Evolutionary conservation across 2,797 vertebrate species (phyloP).

Genomic region (Thripadectes ignobilis): DNA sequence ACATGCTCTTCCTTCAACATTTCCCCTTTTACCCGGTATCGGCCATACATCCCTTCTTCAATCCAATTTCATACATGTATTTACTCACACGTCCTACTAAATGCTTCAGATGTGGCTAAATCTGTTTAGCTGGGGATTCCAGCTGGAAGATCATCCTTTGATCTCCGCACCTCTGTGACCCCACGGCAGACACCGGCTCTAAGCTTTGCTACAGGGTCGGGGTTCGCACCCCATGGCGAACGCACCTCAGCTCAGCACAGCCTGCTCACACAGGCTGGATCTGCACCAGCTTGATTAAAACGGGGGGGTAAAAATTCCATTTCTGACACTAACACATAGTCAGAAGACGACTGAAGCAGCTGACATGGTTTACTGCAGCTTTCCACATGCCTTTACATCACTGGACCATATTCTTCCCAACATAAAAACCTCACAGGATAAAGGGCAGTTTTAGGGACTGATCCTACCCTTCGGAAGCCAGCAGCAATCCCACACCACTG

Average conservation of each 20-base stretch:
- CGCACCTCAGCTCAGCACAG: not conserved
- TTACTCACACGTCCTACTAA: not conserved
- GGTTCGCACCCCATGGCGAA: not conserved
- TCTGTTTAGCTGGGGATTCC: not conserved
- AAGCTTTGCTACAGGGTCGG: not conserved
- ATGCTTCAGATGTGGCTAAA: not conserved
- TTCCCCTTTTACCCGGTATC: not conserved
- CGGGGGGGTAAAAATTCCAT: not conserved
- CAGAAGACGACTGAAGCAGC: not conserved
- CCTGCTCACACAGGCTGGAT: not conserved
- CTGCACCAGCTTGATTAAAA: not conserved
- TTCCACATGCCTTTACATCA: fast-evolving
- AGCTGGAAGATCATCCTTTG: not conserved
- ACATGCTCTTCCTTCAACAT: not conserved
- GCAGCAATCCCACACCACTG: not conserved
- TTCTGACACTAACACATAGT: not conserved
- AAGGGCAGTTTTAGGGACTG: not conserved
- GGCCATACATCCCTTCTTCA: not conserved
- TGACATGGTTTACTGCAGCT: not conserved
- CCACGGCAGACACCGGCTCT: fast-evolving
- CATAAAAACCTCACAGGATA: fast-evolving
- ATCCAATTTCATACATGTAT: not conserved
- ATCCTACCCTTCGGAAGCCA: not conserved
- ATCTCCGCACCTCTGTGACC: not conserved
- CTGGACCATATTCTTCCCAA: not conserved